Evolutionary conservation across 1,140 invertebrate genomes (phyloP).

Genomic region (Mylabris phalerata): DNA sequence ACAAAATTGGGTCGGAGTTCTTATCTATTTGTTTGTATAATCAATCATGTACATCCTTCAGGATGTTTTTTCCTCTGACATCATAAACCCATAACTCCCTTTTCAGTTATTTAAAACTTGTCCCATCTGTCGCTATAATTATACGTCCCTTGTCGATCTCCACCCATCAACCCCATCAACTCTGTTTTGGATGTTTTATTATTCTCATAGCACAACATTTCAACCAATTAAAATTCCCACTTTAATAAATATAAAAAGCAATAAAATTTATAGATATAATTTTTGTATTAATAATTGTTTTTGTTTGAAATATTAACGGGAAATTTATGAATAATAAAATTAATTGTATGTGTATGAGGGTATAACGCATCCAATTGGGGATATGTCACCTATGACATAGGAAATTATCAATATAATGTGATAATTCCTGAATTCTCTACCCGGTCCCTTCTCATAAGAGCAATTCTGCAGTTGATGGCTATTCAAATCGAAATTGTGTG

Average conservation of each 20-base stretch:
- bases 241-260: too few species aligned
- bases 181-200: too few species aligned
- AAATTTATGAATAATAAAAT: slow-evolving; percentile 2
- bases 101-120: slow-evolving; percentile 7
- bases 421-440: slow-evolving; percentile 13
- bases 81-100: slow-evolving; percentile 6
- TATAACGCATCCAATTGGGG: neutral
- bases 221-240: too few species aligned
- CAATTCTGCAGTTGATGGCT: slow-evolving; percentile 11
- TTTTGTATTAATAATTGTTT: too few species aligned
- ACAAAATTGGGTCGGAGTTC: too few species aligned
- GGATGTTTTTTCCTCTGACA: slow-evolving; percentile 6
- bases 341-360: neutral
- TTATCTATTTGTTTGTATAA: neutral
- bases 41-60: slow-evolving; percentile 8
- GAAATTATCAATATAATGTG: slow-evolving; percentile 22
- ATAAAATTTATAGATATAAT: too few species aligned
- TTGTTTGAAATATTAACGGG: too few species aligned
- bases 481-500: slow-evolving; percentile 15
- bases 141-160: slow-evolving; percentile 11
- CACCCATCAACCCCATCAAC: neutral
- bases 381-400: slow-evolving; percentile 11
- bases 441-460: slow-evolving; percentile 3
- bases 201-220: too few species aligned
- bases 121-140: slow-evolving; percentile 20